Percentiles rank a stretch among this genome's conserved stretches.
Conservation (phyloP, 2,888 invertebrate species). For the Mimumesa dahlbomi region DNA sequence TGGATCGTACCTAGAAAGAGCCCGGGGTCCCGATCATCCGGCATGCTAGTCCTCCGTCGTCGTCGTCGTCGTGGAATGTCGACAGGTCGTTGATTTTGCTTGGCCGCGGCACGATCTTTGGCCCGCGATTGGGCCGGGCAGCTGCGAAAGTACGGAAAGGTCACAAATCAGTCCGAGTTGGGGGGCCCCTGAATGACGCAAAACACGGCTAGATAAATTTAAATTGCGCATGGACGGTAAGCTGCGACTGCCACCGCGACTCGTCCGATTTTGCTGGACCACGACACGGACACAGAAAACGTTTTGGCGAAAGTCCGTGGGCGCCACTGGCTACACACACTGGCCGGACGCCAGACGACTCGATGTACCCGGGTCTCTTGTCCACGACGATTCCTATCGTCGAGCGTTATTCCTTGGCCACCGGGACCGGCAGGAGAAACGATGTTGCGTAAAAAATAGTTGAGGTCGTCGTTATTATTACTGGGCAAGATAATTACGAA, state of each 20-base stretch:
- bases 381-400: neutral
- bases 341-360: conserved; percentile 53
- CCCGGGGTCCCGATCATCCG: conserved; percentile 14
- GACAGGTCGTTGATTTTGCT: conserved; percentile 74
- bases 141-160: conserved; percentile 71
- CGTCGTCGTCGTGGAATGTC: conserved; percentile 65
- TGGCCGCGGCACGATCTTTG: conserved; percentile 69
- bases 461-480: neutral
- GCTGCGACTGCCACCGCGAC: neutral
- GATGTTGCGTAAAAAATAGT: conserved; percentile 1
- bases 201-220: conserved; percentile 79
- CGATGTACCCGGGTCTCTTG: conserved; percentile 7
- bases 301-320: conserved; percentile 59
- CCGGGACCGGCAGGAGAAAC: neutral
- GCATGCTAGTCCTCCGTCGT: conserved; percentile 3
- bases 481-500: neutral
- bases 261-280: conserved; percentile 20
- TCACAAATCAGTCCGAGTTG: conserved; percentile 73
- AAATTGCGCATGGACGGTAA: conserved; percentile 72
- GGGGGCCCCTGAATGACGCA: conserved; percentile 74
- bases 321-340: conserved; percentile 40
- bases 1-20: conserved; percentile 58
- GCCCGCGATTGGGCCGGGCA: conserved; percentile 71
- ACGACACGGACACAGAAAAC: too few relatives aligned
- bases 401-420: neutral